Conservation (phyloP, 2,888 invertebrate genomes). For the Sialis lutaria region DNA sequence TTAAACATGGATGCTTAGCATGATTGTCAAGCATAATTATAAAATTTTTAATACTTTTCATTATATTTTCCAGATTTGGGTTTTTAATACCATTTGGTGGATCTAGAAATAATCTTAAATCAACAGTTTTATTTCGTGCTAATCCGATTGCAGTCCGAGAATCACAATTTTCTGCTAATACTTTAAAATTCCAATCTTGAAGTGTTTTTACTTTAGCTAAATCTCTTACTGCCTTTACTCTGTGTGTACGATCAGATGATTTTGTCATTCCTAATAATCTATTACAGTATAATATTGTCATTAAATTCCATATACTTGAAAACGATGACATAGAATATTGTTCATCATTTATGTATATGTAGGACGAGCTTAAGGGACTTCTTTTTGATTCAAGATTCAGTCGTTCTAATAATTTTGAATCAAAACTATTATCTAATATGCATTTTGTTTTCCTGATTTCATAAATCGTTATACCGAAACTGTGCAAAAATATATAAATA, state of each 20-base stretch:
- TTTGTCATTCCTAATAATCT: slow-evolving; percentile 46
- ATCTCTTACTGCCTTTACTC: slow-evolving; percentile 43
- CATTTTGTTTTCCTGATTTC: slow-evolving; percentile 19
- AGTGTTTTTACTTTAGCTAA: slow-evolving; percentile 47
- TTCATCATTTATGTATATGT: slow-evolving; percentile 8
- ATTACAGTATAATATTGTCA: slow-evolving; percentile 32
- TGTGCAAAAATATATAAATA: slow-evolving; percentile 1
- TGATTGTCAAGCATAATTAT: slow-evolving; percentile 24
- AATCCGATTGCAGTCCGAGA: slow-evolving; percentile 57
- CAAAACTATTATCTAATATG: slow-evolving; percentile 19
- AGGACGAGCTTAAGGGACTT: slow-evolving; percentile 6
- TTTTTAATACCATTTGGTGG: slow-evolving; percentile 31
- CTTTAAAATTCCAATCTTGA: slow-evolving; percentile 22
- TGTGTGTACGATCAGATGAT: slow-evolving; percentile 40
- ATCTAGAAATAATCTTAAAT: slow-evolving; percentile 56
- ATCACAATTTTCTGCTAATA: slow-evolving; percentile 62
- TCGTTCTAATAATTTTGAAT: slow-evolving; percentile 19
- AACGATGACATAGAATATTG: slow-evolving; percentile 8
- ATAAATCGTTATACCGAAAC: slow-evolving; percentile 16
- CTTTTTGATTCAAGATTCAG: slow-evolving; percentile 14
- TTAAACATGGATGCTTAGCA: slow-evolving; percentile 28
- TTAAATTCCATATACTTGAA: slow-evolving; percentile 14
- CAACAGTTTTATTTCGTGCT: slow-evolving; percentile 51
- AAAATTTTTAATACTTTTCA: slow-evolving; percentile 24
- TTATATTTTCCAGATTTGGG: slow-evolving; percentile 18